Evolutionary conservation across 1,140 invertebrate genomes (phyloP).

Genomic region (Pseudobourletiella spinata): DNA sequence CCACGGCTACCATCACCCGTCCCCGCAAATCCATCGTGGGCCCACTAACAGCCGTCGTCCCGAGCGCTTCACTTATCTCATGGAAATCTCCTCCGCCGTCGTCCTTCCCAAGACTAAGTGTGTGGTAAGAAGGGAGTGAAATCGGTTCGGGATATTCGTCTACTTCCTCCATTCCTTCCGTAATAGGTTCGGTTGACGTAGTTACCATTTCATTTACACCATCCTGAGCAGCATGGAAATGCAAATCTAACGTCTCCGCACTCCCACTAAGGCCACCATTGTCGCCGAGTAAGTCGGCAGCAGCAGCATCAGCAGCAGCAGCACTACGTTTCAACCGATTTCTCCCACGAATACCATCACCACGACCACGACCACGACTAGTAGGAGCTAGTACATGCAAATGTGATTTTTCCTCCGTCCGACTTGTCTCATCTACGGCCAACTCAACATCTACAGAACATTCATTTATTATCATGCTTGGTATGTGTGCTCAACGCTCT

Average conservation of each 20-base stretch:
- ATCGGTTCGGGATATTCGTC: neutral
- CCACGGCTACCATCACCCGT: neutral
- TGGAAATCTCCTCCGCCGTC: neutral
- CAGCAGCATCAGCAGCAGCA: no score
- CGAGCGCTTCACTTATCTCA: neutral
- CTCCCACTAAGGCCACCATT: neutral
- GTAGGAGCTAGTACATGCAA: no score
- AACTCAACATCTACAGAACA: neutral
- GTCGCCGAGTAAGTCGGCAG: no score
- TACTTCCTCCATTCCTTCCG: constrained; percentile 8
- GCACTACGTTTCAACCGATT: neutral
- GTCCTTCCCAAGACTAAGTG: neutral
- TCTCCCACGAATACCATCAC: neutral
- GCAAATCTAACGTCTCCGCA: neutral
- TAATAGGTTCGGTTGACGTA: constrained; percentile 1
- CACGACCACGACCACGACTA: neutral
- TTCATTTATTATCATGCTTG: neutral
- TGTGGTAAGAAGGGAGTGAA: neutral
- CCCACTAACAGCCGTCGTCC: no score
- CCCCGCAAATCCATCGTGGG: neutral
- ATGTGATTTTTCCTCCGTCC: neutral
- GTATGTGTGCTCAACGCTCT: no score
- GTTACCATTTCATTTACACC: constrained; percentile 10
- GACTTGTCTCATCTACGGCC: neutral
- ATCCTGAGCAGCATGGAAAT: constrained; percentile 5